phyloP scores from a whole-genome alignment of 2,113 vertebrate genomes.

The Hiodon alosoides region DNA sequence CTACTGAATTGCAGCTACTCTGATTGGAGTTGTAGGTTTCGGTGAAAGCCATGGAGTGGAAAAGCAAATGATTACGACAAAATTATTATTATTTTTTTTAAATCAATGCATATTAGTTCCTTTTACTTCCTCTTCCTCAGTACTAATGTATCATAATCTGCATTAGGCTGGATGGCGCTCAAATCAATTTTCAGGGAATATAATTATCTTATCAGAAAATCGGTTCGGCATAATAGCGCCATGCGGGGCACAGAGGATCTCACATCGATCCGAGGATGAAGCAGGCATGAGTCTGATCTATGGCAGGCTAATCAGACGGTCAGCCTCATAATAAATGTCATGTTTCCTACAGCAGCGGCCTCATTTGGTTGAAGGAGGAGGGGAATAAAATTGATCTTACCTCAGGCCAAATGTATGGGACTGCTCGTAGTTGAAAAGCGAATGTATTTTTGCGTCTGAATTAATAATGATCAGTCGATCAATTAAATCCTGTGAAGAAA shows the following conservation, averaged over 20 bases:
- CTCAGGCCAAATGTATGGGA: constrained; percentile 91
- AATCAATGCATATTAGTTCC: not conserved
- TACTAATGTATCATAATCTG: not conserved
- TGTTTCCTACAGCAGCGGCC: constrained; percentile 9
- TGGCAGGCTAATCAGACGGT: constrained; percentile 40
- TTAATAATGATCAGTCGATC: constrained; percentile 89
- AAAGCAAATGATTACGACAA: too few species aligned
- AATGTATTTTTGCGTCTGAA: constrained; percentile 86
- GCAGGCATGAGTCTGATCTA: constrained; percentile 4
- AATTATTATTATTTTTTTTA: not conserved
- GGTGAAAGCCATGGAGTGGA: too few species aligned
- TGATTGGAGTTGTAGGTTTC: too few species aligned
- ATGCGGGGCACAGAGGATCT: constrained; percentile 42
- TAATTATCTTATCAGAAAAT: constrained; percentile 43
- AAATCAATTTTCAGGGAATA: constrained; percentile 17
- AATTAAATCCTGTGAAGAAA: constrained; percentile 75
- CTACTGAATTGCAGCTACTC: too few species aligned
- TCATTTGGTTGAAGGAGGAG: not conserved
- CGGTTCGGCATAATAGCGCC: constrained; percentile 47
- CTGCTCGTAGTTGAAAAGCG: constrained; percentile 91
- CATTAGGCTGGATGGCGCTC: not conserved
- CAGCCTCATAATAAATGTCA: constrained; percentile 8
- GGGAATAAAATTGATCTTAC: constrained; percentile 61
- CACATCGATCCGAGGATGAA: constrained; percentile 28
- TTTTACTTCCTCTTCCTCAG: not conserved